phyloP scores from a whole-genome alignment of 2,888 invertebrate genomes.

The Thyatira batis region DNA sequence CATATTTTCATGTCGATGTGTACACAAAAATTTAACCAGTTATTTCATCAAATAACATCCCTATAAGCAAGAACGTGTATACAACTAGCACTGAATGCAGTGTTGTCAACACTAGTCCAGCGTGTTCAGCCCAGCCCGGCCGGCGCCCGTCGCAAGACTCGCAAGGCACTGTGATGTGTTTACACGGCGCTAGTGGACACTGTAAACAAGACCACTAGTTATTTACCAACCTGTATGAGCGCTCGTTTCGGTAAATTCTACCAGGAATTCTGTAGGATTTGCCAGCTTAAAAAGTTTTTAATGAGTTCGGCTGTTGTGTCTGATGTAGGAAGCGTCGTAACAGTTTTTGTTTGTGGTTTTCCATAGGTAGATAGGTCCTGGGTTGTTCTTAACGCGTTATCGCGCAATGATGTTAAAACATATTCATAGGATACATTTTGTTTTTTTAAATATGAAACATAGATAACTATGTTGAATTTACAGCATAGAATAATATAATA shows the following conservation, averaged over 20 bases:
- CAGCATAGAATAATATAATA: too few relatives aligned
- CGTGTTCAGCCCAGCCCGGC: too few relatives aligned
- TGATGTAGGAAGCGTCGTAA: not conserved
- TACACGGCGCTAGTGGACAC: constrained; percentile 24
- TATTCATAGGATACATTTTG: too few relatives aligned
- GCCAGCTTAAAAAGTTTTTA: not conserved
- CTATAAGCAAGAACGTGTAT: too few relatives aligned
- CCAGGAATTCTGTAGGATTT: not conserved
- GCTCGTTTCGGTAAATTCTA: not conserved
- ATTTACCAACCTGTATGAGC: constrained; percentile 2
- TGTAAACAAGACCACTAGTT: constrained; percentile 26
- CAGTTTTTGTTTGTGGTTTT: too few relatives aligned
- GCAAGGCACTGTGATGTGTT: constrained; percentile 24
- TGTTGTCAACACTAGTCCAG: constrained; percentile 4
- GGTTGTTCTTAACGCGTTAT: too few relatives aligned
- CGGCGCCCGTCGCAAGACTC: constrained; percentile 7
- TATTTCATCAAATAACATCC: too few relatives aligned
- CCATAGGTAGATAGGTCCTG: too few relatives aligned
- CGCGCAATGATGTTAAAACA: too few relatives aligned
- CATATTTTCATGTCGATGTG: too few relatives aligned
- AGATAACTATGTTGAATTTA: not conserved
- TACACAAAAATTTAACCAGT: too few relatives aligned
- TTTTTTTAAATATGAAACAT: too few relatives aligned
- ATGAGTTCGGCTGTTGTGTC: not conserved
- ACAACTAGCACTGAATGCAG: constrained; percentile 1